Evolutionary conservation across 53 echinoderm and acorn worm species (phyloP), one percentile per base, ranked within the genome.

Genomic region (Arbacia lixula): DNA sequence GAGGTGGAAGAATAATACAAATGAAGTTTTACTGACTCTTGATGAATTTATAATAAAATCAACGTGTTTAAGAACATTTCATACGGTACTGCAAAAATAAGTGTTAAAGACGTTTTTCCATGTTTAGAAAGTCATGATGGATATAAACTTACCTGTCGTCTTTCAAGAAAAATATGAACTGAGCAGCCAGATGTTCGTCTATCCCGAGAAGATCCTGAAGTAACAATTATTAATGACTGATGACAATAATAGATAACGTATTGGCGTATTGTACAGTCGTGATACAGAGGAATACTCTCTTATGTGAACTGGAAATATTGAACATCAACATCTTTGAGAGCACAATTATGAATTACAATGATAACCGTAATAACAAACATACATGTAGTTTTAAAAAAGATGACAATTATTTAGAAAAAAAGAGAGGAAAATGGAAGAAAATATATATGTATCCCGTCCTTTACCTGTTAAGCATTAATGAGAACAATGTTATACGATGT

Each of bases 151-250:
- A 88, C 89, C 42, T 92, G 22, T 89, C 93, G 17, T 89, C 93
- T 19, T 86, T 83, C 6, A 95, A 63, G 37, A 95, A 91, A 61
- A 91, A 86, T 0, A 86, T 83, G 58, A 95, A 95, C 74, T 91
- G 67, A 30, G 76, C 85, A 8, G 95, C 95, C 41, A 95, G 85
- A 1, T 91, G 86, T 56, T 93, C 95, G 33, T 93, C 89, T 20
- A 95, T 95, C 2, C 95, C 95, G 21, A 95, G 87, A 10, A 95
- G 85, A 67, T 88, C 89, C 84, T 88, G 52, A 46, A 50, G 22
- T 51, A 11, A 1, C 11, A 63, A 82, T 17, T 39, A 26, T 4
- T n/a, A 32, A 32, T 34, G 6, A 66, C 16, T 31, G 46, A n/a
- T n/a, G n/a, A n/a, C n/a, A n/a, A n/a, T n/a, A n/a, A n/a, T n/a